These are phyloP conservation scores for Bombylius discolor DNA, from an alignment of 2,888 invertebrate genomes.

Conservation along the genomic window DNA sequence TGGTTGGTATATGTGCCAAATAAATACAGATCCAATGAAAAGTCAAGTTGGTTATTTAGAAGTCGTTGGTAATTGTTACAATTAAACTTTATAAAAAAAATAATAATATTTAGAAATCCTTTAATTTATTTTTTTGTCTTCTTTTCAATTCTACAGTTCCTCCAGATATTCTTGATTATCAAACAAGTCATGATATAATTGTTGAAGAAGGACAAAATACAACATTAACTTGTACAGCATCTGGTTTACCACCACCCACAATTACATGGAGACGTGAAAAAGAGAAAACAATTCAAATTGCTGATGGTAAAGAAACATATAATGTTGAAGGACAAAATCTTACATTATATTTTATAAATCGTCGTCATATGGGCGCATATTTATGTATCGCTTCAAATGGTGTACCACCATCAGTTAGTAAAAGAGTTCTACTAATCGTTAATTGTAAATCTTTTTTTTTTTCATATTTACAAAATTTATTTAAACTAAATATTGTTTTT, in stretches of 20 bases:
- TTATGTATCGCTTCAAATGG: constrained; percentile 36
- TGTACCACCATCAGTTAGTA: constrained; percentile 36
- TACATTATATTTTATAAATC: constrained; percentile 26
- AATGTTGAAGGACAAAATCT: constrained; percentile 31
- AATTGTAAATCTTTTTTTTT: constrained; percentile 28
- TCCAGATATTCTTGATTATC: constrained; percentile 75
- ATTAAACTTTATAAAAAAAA: too few relatives aligned
- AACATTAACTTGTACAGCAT: constrained; percentile 72
- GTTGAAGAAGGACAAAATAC: constrained; percentile 79
- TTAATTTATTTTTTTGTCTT: neutral
- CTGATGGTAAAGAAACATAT: constrained; percentile 22
- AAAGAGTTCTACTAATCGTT: constrained; percentile 30
- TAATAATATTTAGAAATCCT: neutral
- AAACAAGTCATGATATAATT: constrained; percentile 74
- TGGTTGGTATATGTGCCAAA: constrained; percentile 87
- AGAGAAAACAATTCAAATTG: constrained; percentile 44
- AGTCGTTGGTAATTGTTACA: constrained; percentile 58
- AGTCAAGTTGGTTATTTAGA: constrained; percentile 76
- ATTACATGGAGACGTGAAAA: constrained; percentile 81
- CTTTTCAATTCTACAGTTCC: constrained; percentile 47
- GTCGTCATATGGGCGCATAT: constrained; percentile 32
- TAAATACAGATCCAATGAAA: constrained; percentile 88
- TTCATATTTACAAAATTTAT: neutral
- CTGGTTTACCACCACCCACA: constrained; percentile 70
- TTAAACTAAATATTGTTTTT: neutral